Percentiles rank a stretch among this genome's conserved stretches.
Conservation (phyloP, 2,113 vertebrate genomes). For the Baryphthengus martii region DNA sequence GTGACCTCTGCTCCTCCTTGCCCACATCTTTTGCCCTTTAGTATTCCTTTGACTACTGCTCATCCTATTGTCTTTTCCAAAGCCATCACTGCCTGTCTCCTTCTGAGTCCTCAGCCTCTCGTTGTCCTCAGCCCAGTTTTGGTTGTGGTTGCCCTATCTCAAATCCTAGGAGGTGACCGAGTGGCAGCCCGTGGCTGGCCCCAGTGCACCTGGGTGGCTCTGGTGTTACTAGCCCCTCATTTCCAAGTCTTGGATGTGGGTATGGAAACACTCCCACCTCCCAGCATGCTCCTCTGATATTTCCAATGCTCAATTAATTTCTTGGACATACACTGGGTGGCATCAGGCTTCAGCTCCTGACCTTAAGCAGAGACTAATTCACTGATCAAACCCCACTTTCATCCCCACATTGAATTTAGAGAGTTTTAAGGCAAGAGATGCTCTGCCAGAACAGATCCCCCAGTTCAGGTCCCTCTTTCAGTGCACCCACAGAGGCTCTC, state of each 20-base stretch:
- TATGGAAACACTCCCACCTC: not conserved
- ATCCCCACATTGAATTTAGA: not conserved
- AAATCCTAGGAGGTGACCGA: not conserved
- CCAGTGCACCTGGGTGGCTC: fast-evolving
- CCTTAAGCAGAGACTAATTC: not conserved
- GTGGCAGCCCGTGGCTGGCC: not conserved
- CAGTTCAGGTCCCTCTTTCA: fast-evolving
- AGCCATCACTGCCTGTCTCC: not conserved
- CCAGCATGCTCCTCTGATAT: not conserved
- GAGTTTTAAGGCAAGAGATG: not conserved
- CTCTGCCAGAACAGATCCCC: not conserved
- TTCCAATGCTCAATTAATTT: not conserved
- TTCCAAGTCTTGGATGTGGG: not conserved
- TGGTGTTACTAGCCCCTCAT: not conserved
- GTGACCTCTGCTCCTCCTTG: not conserved
- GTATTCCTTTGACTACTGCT: not conserved
- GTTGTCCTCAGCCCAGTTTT: not conserved
- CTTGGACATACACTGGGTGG: not conserved
- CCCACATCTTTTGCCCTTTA: not conserved
- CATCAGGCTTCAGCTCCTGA: not conserved
- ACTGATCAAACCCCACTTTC: not conserved
- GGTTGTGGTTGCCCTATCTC: not conserved
- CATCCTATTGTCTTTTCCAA: not conserved
- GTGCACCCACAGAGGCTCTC: not conserved
- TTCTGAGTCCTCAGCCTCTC: not conserved